These are phyloP conservation scores for Polia nebulosa DNA, from an alignment of 2,888 invertebrate species.

Conservation along the genomic window DNA sequence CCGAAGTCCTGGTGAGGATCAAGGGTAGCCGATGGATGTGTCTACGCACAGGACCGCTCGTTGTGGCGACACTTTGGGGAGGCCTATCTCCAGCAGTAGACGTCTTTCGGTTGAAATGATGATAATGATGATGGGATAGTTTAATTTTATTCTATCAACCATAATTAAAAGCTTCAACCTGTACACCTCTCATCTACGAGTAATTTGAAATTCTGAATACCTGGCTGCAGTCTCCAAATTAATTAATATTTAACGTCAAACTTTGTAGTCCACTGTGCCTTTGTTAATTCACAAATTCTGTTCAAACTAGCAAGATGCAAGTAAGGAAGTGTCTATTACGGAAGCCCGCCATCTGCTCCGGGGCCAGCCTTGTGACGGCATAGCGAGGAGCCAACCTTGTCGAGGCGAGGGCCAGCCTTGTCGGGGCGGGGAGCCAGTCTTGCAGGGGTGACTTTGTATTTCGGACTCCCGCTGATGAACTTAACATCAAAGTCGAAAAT, in stretches of 20 bases:
- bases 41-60: too few relatives aligned
- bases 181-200: neutral
- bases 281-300: conserved; percentile 42
- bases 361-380: neutral
- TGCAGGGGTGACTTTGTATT: conserved; percentile 43
- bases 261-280: conserved; percentile 22
- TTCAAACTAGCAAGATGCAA: conserved; percentile 55
- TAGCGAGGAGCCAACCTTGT: conserved; percentile 1
- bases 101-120: too few relatives aligned
- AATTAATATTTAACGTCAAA: conserved; percentile 39
- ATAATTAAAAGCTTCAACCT: neutral
- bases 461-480: conserved; percentile 47
- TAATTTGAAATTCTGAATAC: conserved; percentile 9
- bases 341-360: conserved; percentile 59
- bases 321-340: conserved; percentile 58
- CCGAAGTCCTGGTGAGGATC: too few relatives aligned
- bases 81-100: too few relatives aligned
- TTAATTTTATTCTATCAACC: too few relatives aligned
- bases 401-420: neutral
- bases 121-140: too few relatives aligned
- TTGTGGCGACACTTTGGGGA: too few relatives aligned
- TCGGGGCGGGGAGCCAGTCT: conserved; percentile 9
- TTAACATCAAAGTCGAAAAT: conserved; percentile 61
- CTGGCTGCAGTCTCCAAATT: conserved; percentile 4
- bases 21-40: too few relatives aligned